A percentile compares a stretch with the other conserved stretches of the same genome.
These are phyloP conservation scores for Aporophyla lueneburgensis DNA, from an alignment of 2,888 invertebrate genomes.

Conservation along the genomic window DNA sequence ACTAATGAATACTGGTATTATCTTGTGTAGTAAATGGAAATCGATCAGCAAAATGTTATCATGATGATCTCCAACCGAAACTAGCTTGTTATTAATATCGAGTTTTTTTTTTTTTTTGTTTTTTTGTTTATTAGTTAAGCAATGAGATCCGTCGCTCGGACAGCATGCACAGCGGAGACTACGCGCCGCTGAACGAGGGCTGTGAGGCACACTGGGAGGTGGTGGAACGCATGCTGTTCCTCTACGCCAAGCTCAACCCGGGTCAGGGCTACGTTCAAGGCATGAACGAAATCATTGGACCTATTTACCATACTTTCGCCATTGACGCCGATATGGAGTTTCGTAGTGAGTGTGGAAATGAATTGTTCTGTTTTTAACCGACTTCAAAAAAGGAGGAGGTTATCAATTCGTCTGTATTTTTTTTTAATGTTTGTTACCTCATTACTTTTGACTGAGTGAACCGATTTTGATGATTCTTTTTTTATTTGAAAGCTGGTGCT, in stretches of 20 bases:
- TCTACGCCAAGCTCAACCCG: conserved; percentile 99
- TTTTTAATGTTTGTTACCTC: no score
- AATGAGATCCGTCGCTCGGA: conserved; percentile 92
- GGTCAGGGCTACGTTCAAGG: conserved; percentile 99
- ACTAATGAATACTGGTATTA: not conserved
- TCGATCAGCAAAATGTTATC: conserved; percentile 3
- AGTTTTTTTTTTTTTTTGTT: not conserved
- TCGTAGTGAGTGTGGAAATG: conserved; percentile 92
- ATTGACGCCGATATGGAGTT: conserved; percentile 95
- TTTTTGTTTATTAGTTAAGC: conserved; percentile 92
- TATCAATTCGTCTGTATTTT: no score
- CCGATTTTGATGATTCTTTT: no score
- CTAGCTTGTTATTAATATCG: not conserved
- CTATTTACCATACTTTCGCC: conserved; percentile 99
- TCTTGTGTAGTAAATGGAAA: not conserved
- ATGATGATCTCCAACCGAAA: not conserved
- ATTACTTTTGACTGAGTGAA: no score
- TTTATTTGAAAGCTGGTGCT: no score
- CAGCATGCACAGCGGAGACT: conserved; percentile 91
- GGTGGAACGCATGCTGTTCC: conserved; percentile 98
- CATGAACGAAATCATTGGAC: conserved; percentile 99
- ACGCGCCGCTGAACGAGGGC: conserved; percentile 96
- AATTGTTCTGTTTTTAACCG: not conserved
- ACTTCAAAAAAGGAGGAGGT: no score
- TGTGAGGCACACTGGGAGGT: conserved; percentile 99